Evolutionary conservation across 2,113 vertebrate genomes (phyloP).

Genomic region (Tyto alba): DNA sequence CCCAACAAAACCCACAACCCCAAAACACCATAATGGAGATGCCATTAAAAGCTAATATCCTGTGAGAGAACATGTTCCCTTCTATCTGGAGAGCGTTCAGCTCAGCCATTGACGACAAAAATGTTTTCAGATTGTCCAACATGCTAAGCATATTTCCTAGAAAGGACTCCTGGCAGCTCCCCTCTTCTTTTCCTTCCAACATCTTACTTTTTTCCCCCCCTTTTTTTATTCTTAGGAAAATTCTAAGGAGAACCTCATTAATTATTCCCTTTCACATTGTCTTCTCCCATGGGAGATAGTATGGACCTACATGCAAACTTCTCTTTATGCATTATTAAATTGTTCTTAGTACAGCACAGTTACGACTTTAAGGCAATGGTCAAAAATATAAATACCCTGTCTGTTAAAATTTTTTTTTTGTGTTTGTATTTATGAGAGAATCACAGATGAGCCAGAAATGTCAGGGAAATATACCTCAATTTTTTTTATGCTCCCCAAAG

Average conservation of each 20-base stretch:
- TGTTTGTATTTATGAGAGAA: background rate
- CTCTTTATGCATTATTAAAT: background rate
- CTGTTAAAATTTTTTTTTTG: background rate
- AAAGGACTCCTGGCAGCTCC: background rate
- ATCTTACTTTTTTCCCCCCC: background rate
- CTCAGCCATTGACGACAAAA: background rate
- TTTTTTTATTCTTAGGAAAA: background rate
- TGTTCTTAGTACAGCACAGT: background rate
- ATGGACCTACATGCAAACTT: background rate
- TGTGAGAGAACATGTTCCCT: background rate
- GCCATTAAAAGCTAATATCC: background rate
- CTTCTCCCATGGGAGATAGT: background rate
- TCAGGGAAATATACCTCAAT: background rate
- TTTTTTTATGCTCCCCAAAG: background rate
- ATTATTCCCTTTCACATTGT: background rate
- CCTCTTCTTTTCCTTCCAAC: background rate
- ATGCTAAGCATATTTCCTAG: background rate
- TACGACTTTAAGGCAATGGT: background rate
- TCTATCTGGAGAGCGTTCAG: background rate
- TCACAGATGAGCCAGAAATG: background rate
- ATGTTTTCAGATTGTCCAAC: background rate
- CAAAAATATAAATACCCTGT: background rate
- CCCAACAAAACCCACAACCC: background rate
- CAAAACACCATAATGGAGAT: background rate
- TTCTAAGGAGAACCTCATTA: background rate